Percentiles rank a stretch among this genome's conserved stretches.
Evolutionary conservation across 1,140 invertebrate genomes (phyloP).

Genomic region (Schlechtendalia chinensis): DNA sequence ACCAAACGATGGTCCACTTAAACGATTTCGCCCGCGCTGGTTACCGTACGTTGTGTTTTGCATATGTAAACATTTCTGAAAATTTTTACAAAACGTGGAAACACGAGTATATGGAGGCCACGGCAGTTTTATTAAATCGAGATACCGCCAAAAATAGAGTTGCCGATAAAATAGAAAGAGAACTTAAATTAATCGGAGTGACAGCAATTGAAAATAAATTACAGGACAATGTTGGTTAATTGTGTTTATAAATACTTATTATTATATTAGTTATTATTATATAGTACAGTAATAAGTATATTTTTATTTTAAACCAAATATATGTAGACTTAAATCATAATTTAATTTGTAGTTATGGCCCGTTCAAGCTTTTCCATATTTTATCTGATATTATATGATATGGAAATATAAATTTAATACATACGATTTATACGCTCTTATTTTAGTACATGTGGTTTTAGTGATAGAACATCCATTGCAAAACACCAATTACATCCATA

Average conservation of each 20-base stretch:
- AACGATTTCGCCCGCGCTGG: constrained; percentile 41
- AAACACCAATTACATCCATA: too few species aligned
- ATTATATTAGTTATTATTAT: too few species aligned
- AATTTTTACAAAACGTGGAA: constrained; percentile 21
- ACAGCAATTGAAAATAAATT: constrained; percentile 82
- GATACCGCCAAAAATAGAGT: constrained; percentile 14
- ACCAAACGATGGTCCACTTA: neutral
- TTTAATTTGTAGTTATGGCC: too few species aligned
- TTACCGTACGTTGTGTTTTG: constrained; percentile 39
- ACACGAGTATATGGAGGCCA: constrained; percentile 52
- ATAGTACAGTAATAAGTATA: too few species aligned
- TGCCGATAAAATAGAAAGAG: constrained; percentile 59
- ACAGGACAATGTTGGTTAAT: constrained; percentile 68
- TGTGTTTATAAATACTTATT: neutral
- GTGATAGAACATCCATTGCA: too few species aligned
- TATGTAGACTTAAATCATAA: too few species aligned
- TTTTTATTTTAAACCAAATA: too few species aligned
- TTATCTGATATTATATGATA: too few species aligned
- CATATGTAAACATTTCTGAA: constrained; percentile 14
- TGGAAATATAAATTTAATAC: too few species aligned
- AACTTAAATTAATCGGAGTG: constrained; percentile 71
- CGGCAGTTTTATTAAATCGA: constrained; percentile 43
- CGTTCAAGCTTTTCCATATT: too few species aligned
- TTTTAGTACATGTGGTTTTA: too few species aligned
- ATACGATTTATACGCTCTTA: too few species aligned